phyloP scores from a whole-genome alignment of 2,113 vertebrate species.

The Thalassarche chlororhynchos region DNA sequence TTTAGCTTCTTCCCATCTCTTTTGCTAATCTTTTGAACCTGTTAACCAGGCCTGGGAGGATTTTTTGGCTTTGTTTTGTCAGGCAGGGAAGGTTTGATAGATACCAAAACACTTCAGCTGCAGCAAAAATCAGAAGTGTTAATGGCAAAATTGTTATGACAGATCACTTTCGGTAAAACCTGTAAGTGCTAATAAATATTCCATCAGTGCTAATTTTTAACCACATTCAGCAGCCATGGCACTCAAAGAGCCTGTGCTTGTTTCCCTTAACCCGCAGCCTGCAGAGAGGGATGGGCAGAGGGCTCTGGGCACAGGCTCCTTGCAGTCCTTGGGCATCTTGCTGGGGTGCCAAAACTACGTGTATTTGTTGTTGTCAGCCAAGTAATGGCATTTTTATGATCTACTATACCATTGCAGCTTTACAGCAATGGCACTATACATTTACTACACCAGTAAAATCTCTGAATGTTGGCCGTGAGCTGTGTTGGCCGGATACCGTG shows the following conservation, averaged over 20 bases:
- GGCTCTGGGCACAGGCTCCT: background rate
- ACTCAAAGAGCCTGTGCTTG: background rate
- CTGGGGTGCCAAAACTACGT: background rate
- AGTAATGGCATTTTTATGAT: background rate
- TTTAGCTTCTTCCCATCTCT: background rate
- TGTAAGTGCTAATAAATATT: background rate
- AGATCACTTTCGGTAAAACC: background rate
- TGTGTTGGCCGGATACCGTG: accelerated
- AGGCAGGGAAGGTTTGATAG: background rate
- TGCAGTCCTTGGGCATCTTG: background rate
- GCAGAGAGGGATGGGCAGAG: background rate
- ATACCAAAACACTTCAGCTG: background rate
- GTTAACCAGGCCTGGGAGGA: background rate
- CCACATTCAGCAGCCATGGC: background rate
- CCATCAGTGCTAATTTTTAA: background rate
- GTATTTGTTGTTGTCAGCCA: background rate
- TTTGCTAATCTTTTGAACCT: background rate
- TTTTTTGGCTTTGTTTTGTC: background rate
- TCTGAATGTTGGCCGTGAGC: background rate
- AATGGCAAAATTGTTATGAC: background rate
- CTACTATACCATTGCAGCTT: background rate
- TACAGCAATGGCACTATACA: background rate
- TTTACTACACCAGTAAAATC: background rate
- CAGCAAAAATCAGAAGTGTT: background rate
- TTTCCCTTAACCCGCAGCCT: background rate